Conservation (phyloP, 1,140 invertebrate genomes). For the Penaeus japonicus region DNA sequence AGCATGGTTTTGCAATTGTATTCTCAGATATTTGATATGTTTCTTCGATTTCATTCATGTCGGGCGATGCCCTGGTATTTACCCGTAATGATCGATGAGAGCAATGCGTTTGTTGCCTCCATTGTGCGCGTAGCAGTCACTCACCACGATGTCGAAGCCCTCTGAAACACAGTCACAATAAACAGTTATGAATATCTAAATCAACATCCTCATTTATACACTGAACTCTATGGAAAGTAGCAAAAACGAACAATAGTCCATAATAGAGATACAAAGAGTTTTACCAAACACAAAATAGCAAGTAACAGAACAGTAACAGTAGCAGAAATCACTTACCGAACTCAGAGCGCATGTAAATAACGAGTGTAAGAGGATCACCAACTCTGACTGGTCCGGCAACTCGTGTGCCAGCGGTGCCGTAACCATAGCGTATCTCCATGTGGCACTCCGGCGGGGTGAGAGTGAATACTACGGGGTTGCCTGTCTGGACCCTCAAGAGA, state of each 20-base stretch:
- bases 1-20: too few relatives aligned
- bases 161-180: slow-evolving; percentile 68
- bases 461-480: slow-evolving; percentile 93
- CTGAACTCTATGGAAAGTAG: too few relatives aligned
- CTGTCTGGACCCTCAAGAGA: slow-evolving; percentile 69
- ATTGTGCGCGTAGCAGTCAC: slow-evolving; percentile 94
- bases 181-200: neutral
- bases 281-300: too few relatives aligned
- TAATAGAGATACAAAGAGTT: too few relatives aligned
- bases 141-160: slow-evolving; percentile 95
- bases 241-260: too few relatives aligned
- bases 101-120: slow-evolving; percentile 90
- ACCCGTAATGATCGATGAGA: slow-evolving; percentile 91
- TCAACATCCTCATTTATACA: neutral
- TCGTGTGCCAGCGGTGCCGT: slow-evolving; percentile 67
- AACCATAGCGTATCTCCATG: slow-evolving; percentile 93
- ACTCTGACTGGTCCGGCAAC: slow-evolving; percentile 89
- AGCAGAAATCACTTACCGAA: slow-evolving; percentile 74
- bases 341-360: slow-evolving; percentile 94
- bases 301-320: too few relatives aligned
- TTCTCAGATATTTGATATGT: too few relatives aligned
- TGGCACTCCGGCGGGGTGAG: slow-evolving; percentile 91
- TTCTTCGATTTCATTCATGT: too few relatives aligned
- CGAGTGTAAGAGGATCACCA: slow-evolving; percentile 88
- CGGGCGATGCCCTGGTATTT: slow-evolving; percentile 60